Conservation (phyloP, 2,797 vertebrate genomes). For the Loriculus beryllinus region DNA sequence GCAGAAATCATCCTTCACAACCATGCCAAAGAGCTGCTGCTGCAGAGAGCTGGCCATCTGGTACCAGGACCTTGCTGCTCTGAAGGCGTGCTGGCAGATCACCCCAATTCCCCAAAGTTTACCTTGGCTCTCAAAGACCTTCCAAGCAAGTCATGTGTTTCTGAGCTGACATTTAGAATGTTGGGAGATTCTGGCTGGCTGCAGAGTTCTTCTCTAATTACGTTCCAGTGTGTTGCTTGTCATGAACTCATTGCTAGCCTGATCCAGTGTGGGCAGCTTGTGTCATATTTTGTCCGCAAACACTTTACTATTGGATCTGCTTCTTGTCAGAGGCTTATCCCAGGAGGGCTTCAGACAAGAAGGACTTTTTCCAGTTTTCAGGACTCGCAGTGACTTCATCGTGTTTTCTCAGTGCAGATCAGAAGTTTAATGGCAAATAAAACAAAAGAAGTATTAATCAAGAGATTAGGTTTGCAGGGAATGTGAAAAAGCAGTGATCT, state of each 20-base stretch:
- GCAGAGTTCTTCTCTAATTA: neutral
- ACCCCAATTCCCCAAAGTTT: neutral
- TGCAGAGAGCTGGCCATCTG: accelerated
- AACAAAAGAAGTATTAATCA: neutral
- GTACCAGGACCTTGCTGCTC: neutral
- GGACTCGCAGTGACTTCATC: neutral
- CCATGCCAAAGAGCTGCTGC: neutral
- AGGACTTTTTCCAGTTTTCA: neutral
- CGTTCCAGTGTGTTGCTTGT: neutral
- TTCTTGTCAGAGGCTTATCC: neutral
- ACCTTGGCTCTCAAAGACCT: conserved; percentile 24
- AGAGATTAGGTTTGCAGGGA: neutral
- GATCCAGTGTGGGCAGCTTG: neutral
- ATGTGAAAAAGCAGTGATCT: neutral
- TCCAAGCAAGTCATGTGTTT: neutral
- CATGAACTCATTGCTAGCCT: neutral
- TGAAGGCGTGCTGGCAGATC: neutral
- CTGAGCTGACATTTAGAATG: neutral
- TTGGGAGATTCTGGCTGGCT: neutral
- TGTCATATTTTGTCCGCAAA: neutral
- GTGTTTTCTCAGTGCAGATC: neutral
- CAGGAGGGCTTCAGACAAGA: neutral
- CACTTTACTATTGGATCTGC: neutral
- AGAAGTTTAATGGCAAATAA: neutral
- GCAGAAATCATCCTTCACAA: neutral